Evolutionary conservation across 2,888 invertebrate species (phyloP), one percentile per base, ranked within the genome.

Genomic region (Chloromyia formosa): DNA sequence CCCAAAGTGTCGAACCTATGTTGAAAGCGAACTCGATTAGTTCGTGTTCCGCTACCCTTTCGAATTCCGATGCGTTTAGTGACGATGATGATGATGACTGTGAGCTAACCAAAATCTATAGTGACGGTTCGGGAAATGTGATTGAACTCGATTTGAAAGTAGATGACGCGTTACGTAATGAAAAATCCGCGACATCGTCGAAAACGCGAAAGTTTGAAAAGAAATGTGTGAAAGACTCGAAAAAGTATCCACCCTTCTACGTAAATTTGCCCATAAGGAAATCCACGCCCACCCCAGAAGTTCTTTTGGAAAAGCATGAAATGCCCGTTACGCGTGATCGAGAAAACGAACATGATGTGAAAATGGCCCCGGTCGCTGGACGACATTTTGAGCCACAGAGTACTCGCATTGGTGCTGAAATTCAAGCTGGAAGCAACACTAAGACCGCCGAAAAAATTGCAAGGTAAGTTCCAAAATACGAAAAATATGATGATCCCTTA

Each of bases 281-380:
- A 49, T 18, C 74, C 5, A 49, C 61, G 42, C 27, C 73, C 14
- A 69, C 81, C 22, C 79, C 82, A 42, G 78, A 77, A 40, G 74
- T 79, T 45, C 80, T 83, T 76, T 77, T 84, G 14, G 83, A 83
- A 10, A 81, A 82, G 74, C 80, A 80, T 75, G 83, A 84, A 77
- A 81, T 82, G 81, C 82, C 83, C 20, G 81, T 82, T 54, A 81
- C 82, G 14, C 78, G 80, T 14, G 78, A 80, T 74, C 16, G 78
- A 62, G 73, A 77, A 76, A 49, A 49, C 7, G 27, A 35, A 35
- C 27, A 7, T 35, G 3, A 35, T 35, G 27, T 75, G 77, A 76
- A 56, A 75, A 74, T 42, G 77, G 77, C 9, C 77, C 77, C 27
- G 27, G 27, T 53, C 77, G 75, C 22, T 72, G 75, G 3, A 77